Percentiles rank a stretch among this genome's conserved stretches.
Conservation (phyloP, 2,113 vertebrate species). For the Mus spicilegus region DNA sequence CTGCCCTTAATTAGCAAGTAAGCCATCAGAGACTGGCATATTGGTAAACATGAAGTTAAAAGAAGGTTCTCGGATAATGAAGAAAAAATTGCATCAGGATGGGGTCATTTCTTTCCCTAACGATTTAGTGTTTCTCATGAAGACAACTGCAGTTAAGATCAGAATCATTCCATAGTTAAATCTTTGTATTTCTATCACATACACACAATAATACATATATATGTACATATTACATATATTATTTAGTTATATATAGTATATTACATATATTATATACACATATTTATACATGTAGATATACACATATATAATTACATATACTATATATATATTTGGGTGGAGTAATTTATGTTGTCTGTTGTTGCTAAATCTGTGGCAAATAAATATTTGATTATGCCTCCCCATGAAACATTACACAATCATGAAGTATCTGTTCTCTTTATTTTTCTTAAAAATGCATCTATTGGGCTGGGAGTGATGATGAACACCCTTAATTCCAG, state of each 20-base stretch:
- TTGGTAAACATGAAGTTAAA: neutral
- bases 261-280: neutral
- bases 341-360: neutral
- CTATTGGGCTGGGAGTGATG: neutral
- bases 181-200: neutral
- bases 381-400: neutral
- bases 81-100: neutral
- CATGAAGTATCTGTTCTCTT: neutral
- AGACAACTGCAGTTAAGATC: neutral
- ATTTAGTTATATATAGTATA: neutral
- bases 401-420: neutral
- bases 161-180: neutral
- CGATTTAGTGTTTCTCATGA: neutral
- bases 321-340: neutral
- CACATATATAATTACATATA: neutral
- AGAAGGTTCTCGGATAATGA: neutral
- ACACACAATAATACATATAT: neutral
- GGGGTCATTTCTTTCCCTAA: neutral
- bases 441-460: neutral
- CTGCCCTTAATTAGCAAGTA: neutral
- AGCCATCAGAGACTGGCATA: neutral
- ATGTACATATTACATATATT: neutral
- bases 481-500: neutral
- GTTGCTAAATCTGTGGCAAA: neutral
- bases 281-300: neutral